These are phyloP conservation scores for Euplexia lucipara DNA, from an alignment of 2,888 invertebrate genomes.

Conservation along the genomic window DNA sequence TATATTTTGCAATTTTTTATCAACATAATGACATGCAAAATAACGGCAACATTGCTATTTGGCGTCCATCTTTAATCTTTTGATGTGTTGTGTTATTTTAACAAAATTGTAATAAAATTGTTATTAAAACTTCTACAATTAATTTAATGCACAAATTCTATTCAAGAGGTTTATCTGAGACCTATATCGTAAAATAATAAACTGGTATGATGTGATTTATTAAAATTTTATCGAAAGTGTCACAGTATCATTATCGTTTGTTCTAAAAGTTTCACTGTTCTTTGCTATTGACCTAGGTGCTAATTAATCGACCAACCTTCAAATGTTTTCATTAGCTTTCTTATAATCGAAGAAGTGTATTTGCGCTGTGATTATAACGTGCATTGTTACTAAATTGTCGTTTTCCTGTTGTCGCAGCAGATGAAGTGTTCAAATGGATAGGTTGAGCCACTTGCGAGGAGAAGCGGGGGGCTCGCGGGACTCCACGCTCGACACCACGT, in stretches of 20 bases:
- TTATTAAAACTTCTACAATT: conserved; percentile 62
- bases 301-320: conserved; percentile 84
- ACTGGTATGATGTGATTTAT: conserved; percentile 68
- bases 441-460: conserved; percentile 85
- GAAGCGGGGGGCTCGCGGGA: conserved; percentile 82
- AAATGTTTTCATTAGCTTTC: conserved; percentile 81
- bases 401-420: conserved; percentile 79
- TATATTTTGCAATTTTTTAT: conserved; percentile 52
- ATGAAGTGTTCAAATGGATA: conserved; percentile 90
- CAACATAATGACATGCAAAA: conserved; percentile 72
- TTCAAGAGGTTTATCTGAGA: conserved; percentile 57
- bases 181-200: conserved; percentile 67
- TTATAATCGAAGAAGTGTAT: conserved; percentile 66
- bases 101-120: conserved; percentile 78
- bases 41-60: conserved; percentile 85
- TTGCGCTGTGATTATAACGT: conserved; percentile 58
- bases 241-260: conserved; percentile 87
- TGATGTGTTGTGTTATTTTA: conserved; percentile 89
- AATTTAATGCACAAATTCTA: conserved; percentile 56
- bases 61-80: conserved; percentile 90
- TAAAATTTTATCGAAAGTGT: conserved; percentile 82
- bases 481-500: conserved; percentile 83
- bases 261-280: conserved; percentile 88
- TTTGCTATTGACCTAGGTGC: conserved; percentile 88
- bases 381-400: conserved; percentile 61